Evolutionary conservation across 2,113 vertebrate species (phyloP).

Genomic region (Dunckerocampus dactyliophorus): DNA sequence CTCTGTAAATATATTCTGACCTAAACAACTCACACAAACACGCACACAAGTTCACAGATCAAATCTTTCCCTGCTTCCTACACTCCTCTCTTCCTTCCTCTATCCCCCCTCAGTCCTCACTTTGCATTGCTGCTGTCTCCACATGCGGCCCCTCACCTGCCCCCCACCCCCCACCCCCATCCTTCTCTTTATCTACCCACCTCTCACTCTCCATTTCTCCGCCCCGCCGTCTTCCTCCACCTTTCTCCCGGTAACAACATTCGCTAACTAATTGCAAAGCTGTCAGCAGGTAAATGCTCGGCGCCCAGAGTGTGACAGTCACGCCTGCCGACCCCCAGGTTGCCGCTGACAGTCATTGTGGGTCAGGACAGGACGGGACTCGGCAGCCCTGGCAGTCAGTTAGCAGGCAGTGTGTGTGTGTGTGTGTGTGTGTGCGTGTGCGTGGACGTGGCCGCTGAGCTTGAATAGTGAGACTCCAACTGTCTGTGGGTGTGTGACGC

Average conservation of each 20-base stretch:
- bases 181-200: conserved; percentile 54
- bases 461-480: conserved; percentile 62
- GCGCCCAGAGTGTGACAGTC: conserved; percentile 71
- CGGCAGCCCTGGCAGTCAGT: conserved; percentile 58
- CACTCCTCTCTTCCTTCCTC: conserved; percentile 31
- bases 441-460: conserved; percentile 62
- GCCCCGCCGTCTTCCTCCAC: conserved; percentile 39
- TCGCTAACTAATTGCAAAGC: conserved; percentile 74
- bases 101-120: conserved; percentile 41
- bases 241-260: conserved; percentile 63
- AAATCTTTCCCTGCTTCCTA: not conserved
- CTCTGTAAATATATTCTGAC: conserved; percentile 82
- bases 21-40: conserved; percentile 63
- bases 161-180: conserved; percentile 27
- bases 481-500: conserved; percentile 68
- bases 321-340: conserved; percentile 42
- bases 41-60: conserved; percentile 44
- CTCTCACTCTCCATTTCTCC: conserved; percentile 47
- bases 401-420: conserved; percentile 46
- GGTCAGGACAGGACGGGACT: conserved; percentile 59
- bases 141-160: too few relatives aligned
- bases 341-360: conserved; percentile 67
- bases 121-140: conserved; percentile 37
- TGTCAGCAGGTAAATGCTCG: conserved; percentile 77
- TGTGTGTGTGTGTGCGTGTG: conserved; percentile 13